Base-by-base conservation (phyloP, 2,888 invertebrate species). In the Fragum sueziense region DNA sequence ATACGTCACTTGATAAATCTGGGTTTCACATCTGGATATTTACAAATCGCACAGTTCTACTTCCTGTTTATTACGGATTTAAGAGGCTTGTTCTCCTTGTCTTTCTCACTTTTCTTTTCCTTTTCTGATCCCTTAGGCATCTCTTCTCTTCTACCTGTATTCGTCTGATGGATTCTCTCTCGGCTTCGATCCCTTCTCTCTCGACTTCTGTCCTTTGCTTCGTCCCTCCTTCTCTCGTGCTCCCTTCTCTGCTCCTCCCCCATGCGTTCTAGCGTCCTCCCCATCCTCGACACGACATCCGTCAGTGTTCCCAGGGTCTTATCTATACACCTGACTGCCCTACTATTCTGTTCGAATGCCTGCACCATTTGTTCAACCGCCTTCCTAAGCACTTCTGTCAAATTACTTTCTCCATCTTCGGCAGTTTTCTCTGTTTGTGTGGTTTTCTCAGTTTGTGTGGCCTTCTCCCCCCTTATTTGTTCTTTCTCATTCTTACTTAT, bases 141-240 rank as follows among this genome's bases (percentile, higher is more conserved):
- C 11, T 52, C 11, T 52, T 52, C 52, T 52, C 52, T 52, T 22
- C 52, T 52, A n/a, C 20, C 11, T 52, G 52, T 52, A 9, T 52
- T n/a, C 4, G 52, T n/a, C n/a, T n/a, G n/a, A n/a, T n/a, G n/a
- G n/a, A n/a, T n/a, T n/a, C n/a, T n/a, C n/a, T n/a, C 7, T 52
- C 11, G 7, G 52, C 52, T 52, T n/a, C 20, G 11, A 6, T 22
- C 20, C 7, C 52, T 52, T 52, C 52, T 52, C 20, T 52, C 52
- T 52, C 52, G 7, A 52, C 22, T 52, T 20, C 20, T 9, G n/a
- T 11, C 52, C 52, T 22, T 52, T n/a, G 20, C 7, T 52, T 52
- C 52, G 7, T 7, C 52, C 20, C 52, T 52, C 52, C 52, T 7
- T n/a, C 65, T 65, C 65, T 65, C 65, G 34, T 65, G 65, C 65